Evolutionary conservation across 1,140 invertebrate species (phyloP).

Genomic region (Harlomillsia oculata): DNA sequence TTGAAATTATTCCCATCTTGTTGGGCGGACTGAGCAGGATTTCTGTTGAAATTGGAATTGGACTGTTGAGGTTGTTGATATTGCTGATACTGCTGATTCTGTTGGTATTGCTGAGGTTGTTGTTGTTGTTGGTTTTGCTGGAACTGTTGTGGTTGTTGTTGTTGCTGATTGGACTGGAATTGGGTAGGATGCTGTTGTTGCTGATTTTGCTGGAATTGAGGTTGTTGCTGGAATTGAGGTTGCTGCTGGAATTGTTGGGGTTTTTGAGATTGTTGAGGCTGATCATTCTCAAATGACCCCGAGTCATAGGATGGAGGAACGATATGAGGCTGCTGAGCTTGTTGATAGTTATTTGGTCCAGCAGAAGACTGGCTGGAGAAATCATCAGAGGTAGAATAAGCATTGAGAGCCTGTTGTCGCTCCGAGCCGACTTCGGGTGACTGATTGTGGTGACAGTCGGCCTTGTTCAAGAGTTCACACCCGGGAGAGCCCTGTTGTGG

Average conservation of each 20-base stretch:
- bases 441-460: not conserved
- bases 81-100: constrained; percentile 10
- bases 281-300: not conserved
- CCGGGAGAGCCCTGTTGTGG: not conserved
- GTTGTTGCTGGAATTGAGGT: not conserved
- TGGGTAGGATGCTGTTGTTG: not conserved
- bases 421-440: no score
- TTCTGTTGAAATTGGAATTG: constrained; percentile 27
- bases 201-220: not conserved
- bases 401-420: no score
- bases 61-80: constrained; percentile 12
- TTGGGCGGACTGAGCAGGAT: not conserved
- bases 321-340: not conserved
- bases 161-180: constrained; percentile 7
- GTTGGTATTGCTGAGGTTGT: constrained; percentile 11
- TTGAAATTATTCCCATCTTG: not conserved
- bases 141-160: constrained; percentile 8
- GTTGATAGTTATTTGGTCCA: no score
- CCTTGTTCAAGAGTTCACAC: not conserved
- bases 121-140: constrained; percentile 9
- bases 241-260: not conserved
- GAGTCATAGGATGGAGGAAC: not conserved
- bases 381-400: no score
- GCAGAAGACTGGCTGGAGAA: not conserved
- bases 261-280: not conserved